These are phyloP conservation scores for Xyrichtys novacula DNA, from an alignment of 2,797 vertebrate species.

Conservation along the genomic window DNA sequence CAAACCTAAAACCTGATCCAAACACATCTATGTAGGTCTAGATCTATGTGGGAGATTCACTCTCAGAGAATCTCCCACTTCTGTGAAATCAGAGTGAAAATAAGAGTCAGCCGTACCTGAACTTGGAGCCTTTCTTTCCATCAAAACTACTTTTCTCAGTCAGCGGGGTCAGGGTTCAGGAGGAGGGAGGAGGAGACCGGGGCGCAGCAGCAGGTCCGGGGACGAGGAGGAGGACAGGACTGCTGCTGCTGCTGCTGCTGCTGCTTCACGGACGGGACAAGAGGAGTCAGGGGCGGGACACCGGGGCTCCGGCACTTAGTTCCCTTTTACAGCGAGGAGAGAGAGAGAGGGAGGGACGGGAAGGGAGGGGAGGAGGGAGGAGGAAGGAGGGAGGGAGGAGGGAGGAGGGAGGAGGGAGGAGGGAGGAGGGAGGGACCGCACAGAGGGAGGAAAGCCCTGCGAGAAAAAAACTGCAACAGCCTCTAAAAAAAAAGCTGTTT, in stretches of 20 bases:
- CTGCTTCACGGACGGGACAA: slow-evolving; percentile 61
- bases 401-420: background rate
- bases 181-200: no score
- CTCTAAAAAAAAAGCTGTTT: background rate
- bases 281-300: slow-evolving; percentile 63
- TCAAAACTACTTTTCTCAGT: slow-evolving; percentile 76
- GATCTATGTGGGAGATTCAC: no score
- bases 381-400: background rate
- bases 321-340: slow-evolving; percentile 69
- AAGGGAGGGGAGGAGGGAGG: slow-evolving; percentile 47
- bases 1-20: slow-evolving; percentile 33
- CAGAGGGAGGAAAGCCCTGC: slow-evolving; percentile 17
- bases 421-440: slow-evolving; percentile 19
- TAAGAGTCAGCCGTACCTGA: no score
- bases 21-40: slow-evolving; percentile 4
- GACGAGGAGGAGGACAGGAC: no score
- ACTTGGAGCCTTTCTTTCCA: slow-evolving; percentile 70
- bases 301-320: slow-evolving; percentile 35
- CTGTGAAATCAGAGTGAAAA: no score
- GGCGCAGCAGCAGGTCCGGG: slow-evolving; percentile 21
- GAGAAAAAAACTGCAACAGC: slow-evolving; percentile 4
- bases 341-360: no score
- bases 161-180: slow-evolving; percentile 31
- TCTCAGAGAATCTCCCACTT: no score
- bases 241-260: slow-evolving; percentile 61